Percentiles rank a stretch among this genome's conserved stretches.
phyloP scores from a whole-genome alignment of 2,113 vertebrate species.

The Podilymbus podiceps region DNA sequence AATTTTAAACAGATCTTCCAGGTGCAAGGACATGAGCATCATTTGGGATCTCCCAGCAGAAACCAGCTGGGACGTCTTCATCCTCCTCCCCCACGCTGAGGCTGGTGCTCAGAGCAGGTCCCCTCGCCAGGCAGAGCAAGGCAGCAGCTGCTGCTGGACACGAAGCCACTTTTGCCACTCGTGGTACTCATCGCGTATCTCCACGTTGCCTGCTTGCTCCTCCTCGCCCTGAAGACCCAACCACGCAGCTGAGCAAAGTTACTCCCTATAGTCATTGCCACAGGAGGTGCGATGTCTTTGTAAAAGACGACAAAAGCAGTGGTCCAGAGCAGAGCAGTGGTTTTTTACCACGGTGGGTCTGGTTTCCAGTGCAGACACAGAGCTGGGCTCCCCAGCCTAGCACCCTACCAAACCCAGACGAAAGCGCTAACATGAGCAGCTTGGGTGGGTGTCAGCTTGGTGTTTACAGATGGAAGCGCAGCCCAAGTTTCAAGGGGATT shows the following conservation, averaged over 20 bases:
- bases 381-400: background rate
- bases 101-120: background rate
- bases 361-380: background rate
- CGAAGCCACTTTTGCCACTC: accelerated
- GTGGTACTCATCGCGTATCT: accelerated
- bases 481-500: background rate
- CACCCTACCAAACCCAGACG: background rate
- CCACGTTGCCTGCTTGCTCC: background rate
- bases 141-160: background rate
- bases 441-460: background rate
- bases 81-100: background rate
- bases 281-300: accelerated
- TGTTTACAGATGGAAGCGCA: background rate
- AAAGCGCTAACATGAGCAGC: background rate
- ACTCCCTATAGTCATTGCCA: background rate
- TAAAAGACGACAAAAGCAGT: background rate
- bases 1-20: background rate
- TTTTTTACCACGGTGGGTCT: background rate
- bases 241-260: background rate
- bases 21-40: background rate
- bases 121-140: background rate
- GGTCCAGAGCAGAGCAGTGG: background rate
- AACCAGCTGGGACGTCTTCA: background rate
- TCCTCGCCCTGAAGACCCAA: background rate
- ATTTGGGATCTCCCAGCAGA: background rate